Evolutionary conservation across 2,113 vertebrate species (phyloP), one percentile per base, ranked within the genome.

Genomic region (Chaetodon trifascialis): DNA sequence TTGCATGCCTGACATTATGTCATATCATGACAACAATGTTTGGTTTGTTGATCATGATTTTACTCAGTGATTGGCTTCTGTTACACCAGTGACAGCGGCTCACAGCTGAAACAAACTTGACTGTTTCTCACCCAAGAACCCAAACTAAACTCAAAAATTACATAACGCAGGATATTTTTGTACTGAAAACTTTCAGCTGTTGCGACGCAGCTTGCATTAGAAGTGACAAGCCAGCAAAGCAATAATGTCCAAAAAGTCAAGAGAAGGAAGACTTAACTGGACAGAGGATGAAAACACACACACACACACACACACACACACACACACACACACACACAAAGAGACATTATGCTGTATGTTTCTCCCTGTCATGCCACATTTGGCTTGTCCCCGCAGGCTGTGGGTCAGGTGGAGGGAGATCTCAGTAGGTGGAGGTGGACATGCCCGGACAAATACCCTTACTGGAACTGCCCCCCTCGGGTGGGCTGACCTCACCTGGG

Each of bases 401-500:
- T 69, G 63, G 54, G 56, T 86, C 75, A 83, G 75, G 62, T 67
- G 38, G 54, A 70, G 63, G 62, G 65, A 69, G 59, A 62, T 59
- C 47, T 59, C 52, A 47, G 23, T 52, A 30, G 49, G 63, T 71
- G 52, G 54, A 84, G 74, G 59, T 66, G 70, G 76, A 89, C 90
- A 47, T 75, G 91, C 5, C 73, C 67, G 62, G 84, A 81, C 91
- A 79, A 67, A 78, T 46, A 65, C 72, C 78, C 75, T 84, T 12
- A 83, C 73, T 72, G 72, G 80, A 92, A 76, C 88, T 83, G 84
- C 87, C 85, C 86, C 85, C 87, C 85, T 77, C 86, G 88, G 87
- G 83, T 85, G 79, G 69, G 87, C 74, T 88, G 88, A 91, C 91
- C 89, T 86, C 87, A 79, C 42, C 59, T 71, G 51, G 58, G 68